A percentile compares a stretch with the other conserved stretches of the same genome.
phyloP scores from a whole-genome alignment of 1,140 invertebrate species.

The Papilio xuthus region DNA sequence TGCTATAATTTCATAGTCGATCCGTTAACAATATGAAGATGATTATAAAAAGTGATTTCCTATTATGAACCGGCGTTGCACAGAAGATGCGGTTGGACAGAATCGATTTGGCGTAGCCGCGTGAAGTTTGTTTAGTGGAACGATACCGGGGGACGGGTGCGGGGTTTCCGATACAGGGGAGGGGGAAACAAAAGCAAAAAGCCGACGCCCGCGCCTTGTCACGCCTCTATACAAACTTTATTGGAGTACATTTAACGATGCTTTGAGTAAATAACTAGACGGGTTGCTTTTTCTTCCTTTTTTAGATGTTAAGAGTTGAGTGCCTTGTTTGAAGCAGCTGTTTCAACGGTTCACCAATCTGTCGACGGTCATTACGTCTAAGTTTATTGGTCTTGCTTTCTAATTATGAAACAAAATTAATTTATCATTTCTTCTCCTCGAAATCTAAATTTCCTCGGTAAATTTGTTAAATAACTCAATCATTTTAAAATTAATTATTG shows the following conservation, averaged over 20 bases:
- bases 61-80: constrained; percentile 64
- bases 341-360: constrained; percentile 56
- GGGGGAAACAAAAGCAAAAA: constrained; percentile 45
- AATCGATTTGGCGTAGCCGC: constrained; percentile 74
- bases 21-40: constrained; percentile 70
- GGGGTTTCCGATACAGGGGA: constrained; percentile 39
- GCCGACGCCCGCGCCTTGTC: constrained; percentile 58
- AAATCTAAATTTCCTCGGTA: not conserved
- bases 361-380: constrained; percentile 44
- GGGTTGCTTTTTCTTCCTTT: constrained; percentile 51
- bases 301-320: constrained; percentile 47
- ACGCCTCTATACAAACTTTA: constrained; percentile 58
- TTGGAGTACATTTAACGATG: constrained; percentile 62
- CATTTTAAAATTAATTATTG: not conserved
- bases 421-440: not conserved
- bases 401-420: constrained; percentile 4
- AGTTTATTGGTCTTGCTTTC: constrained; percentile 2
- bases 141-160: constrained; percentile 51
- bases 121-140: constrained; percentile 79
- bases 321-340: constrained; percentile 44
- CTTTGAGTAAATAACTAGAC: constrained; percentile 58
- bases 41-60: constrained; percentile 71
- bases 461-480: not conserved
- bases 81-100: constrained; percentile 67
- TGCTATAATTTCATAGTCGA: constrained; percentile 76